Conservation (phyloP, 2,888 invertebrate species). For the Zaprionus bogoriensis region DNA sequence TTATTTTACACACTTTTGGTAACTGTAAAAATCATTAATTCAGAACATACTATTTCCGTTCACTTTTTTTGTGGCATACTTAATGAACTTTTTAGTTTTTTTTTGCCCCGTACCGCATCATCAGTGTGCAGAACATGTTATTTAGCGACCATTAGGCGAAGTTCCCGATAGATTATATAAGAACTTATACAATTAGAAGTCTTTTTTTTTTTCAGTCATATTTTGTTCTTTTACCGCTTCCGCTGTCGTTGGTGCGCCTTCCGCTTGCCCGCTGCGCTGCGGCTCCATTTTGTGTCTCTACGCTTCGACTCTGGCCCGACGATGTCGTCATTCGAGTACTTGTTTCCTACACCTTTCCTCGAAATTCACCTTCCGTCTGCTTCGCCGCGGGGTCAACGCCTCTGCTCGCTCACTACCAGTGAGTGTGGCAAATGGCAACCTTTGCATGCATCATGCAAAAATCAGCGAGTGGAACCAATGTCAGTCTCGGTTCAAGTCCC, state of each 20-base stretch:
- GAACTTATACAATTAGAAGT: slow-evolving; percentile 14
- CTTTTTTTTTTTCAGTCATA: slow-evolving; percentile 1
- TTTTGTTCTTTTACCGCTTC: slow-evolving; percentile 18
- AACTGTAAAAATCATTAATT: not conserved
- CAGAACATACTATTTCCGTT: not conserved
- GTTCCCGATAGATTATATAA: slow-evolving; percentile 17
- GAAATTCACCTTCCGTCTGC: slow-evolving; percentile 44
- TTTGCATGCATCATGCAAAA: slow-evolving; percentile 61
- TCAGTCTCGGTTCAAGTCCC: slow-evolving; percentile 65
- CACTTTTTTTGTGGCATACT: too few species aligned
- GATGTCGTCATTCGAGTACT: slow-evolving; percentile 51
- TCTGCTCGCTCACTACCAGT: slow-evolving; percentile 6
- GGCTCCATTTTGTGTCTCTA: slow-evolving; percentile 9
- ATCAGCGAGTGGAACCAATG: slow-evolving; percentile 70
- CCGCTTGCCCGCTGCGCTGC: slow-evolving; percentile 18
- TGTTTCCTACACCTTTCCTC: slow-evolving; percentile 56
- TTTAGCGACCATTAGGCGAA: slow-evolving; percentile 6
- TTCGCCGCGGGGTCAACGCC: slow-evolving; percentile 42
- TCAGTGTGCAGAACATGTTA: not conserved
- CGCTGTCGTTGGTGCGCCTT: slow-evolving; percentile 28
- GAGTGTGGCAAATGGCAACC: slow-evolving; percentile 34
- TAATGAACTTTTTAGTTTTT: too few species aligned
- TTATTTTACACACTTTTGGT: too few species aligned
- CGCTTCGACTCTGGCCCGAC: slow-evolving; percentile 30
- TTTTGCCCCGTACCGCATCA: not conserved